phyloP scores from a whole-genome alignment of 2,797 vertebrate genomes.

The Pachyuromys duprasi region DNA sequence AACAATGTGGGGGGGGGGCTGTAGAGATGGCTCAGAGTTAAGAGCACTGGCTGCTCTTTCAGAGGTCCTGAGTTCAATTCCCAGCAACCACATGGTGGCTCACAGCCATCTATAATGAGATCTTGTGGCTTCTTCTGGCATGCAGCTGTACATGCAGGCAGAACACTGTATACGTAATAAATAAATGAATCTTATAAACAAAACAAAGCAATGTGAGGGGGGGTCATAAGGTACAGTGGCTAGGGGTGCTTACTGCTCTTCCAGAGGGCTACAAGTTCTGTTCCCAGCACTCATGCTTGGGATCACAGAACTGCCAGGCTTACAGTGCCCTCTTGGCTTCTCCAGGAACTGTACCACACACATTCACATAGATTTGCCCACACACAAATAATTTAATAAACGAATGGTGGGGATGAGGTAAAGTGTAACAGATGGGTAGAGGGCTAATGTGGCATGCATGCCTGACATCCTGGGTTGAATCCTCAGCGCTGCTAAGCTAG shows the following conservation, averaged over 20 bases:
- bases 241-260: background rate
- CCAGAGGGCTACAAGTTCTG: background rate
- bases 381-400: background rate
- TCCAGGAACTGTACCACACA: background rate
- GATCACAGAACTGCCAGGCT: background rate
- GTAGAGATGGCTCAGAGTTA: background rate
- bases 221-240: background rate
- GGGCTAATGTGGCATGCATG: background rate
- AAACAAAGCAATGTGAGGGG: no score
- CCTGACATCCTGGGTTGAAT: background rate
- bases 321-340: background rate
- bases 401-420: background rate
- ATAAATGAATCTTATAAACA: no score
- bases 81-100: no score
- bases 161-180: no score
- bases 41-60: background rate
- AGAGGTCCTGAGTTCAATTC: background rate
- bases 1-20: background rate
- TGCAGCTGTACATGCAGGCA: no score
- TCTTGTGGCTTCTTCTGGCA: no score
- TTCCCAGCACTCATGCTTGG: background rate
- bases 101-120: no score
- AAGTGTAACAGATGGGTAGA: background rate
- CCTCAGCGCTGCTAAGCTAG: background rate
- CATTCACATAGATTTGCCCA: background rate